Evolutionary conservation across 2,888 invertebrate genomes (phyloP).

Genomic region (Ochropleura leucogaster): DNA sequence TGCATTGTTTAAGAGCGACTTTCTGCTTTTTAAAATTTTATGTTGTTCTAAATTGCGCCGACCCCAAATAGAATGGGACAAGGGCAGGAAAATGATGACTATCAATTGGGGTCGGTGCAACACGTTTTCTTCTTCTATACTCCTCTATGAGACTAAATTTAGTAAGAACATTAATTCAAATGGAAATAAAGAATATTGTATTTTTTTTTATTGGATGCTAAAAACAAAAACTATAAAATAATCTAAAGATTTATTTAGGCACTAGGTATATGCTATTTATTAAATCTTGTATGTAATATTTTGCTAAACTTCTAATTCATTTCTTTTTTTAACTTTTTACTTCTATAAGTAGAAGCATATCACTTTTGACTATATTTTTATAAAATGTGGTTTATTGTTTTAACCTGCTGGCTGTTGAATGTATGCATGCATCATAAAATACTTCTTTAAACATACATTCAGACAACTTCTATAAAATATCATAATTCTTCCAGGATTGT

Average conservation of each 20-base stretch:
- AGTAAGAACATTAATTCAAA: too few relatives aligned
- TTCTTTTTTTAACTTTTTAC: not conserved
- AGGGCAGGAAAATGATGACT: too few relatives aligned
- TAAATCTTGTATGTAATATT: not conserved
- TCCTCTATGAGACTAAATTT: too few relatives aligned
- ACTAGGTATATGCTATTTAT: not conserved
- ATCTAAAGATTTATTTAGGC: not conserved
- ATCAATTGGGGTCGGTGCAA: too few relatives aligned
- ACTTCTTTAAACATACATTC: not conserved
- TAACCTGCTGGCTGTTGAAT: not conserved
- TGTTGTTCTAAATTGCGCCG: too few relatives aligned
- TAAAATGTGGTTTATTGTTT: not conserved
- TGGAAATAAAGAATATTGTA: too few relatives aligned
- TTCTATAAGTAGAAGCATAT: not conserved
- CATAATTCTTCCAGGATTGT: constrained; percentile 47
- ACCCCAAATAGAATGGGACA: too few relatives aligned
- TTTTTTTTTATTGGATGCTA: too few relatives aligned
- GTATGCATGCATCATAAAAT: not conserved
- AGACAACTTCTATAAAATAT: not conserved
- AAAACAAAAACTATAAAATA: not conserved
- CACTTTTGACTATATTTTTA: not conserved
- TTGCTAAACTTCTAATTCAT: not conserved
- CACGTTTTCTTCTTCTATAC: too few relatives aligned
- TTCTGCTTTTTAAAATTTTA: not conserved
- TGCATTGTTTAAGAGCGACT: constrained; percentile 1